These are phyloP conservation scores for Marasmarcha lunaedactyla DNA, from an alignment of 2,888 invertebrate genomes.

Conservation along the genomic window DNA sequence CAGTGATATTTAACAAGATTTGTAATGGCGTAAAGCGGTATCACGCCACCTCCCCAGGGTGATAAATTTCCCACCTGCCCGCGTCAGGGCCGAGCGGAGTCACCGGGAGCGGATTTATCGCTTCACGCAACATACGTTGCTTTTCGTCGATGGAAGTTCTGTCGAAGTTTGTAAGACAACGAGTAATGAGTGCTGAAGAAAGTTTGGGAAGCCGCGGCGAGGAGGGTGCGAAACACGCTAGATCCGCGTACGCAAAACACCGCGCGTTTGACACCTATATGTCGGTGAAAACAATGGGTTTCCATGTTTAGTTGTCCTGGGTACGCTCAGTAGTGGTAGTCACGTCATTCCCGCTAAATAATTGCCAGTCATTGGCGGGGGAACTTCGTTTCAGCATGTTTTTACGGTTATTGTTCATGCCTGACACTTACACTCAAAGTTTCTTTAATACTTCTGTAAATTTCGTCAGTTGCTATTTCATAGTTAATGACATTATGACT, in stretches of 20 bases:
- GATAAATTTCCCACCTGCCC: slow-evolving; percentile 54
- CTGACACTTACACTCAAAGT: slow-evolving; percentile 1
- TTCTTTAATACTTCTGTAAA: slow-evolving; percentile 1
- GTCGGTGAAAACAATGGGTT: not conserved
- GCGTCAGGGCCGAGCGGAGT: slow-evolving; percentile 27
- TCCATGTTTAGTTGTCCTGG: not conserved
- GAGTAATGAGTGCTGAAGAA: slow-evolving; percentile 17
- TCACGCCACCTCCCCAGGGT: slow-evolving; percentile 25
- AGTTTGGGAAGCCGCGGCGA: slow-evolving; percentile 7
- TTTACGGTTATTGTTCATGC: slow-evolving; percentile 12
- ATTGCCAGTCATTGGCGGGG: slow-evolving; percentile 40
- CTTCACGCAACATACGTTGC: slow-evolving; percentile 24
- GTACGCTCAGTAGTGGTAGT: not conserved
- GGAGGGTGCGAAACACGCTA: slow-evolving; percentile 19
- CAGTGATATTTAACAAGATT: slow-evolving; percentile 15
- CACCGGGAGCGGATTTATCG: slow-evolving; percentile 15
- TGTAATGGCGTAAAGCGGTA: slow-evolving; percentile 29
- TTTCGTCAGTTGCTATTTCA: too few species aligned
- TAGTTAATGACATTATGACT: too few species aligned
- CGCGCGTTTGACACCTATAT: slow-evolving; percentile 19
- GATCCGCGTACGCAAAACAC: slow-evolving; percentile 21
- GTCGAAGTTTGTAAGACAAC: slow-evolving; percentile 17
- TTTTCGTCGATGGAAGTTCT: slow-evolving; percentile 19
- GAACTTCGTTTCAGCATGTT: slow-evolving; percentile 21
- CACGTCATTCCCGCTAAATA: slow-evolving; percentile 40